Base-by-base conservation (phyloP, 2,888 invertebrate genomes). In the Malthinus seriepunctatus region DNA sequence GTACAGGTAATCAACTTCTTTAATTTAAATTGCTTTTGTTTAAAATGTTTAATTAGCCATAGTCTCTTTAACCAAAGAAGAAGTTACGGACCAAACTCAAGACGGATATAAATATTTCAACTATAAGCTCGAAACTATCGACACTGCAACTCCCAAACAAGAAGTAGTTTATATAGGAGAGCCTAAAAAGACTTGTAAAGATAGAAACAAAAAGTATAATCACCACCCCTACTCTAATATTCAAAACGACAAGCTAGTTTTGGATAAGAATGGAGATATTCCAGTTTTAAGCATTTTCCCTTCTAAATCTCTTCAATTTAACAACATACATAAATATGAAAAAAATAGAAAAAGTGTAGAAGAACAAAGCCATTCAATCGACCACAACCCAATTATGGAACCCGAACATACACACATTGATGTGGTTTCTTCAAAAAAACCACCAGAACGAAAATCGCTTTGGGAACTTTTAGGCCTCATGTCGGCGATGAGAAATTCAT, bases 391-490 rank as follows among this genome's bases (percentile, higher is more conserved):
- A 38, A 42, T n/a, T 11, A 46, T 23, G 15, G 57, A 58, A 15
- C 52, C 52, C 3, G 48, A 52, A 48, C 33, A 56, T 10, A 56
- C 56, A 3, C n/a, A n/a, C n/a, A n/a, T n/a, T n/a, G 42, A 48
- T 2, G 32, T 44, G n/a, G 37, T 39, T 8, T 35, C 32, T n/a
- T 34, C 23, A 15, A 38, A 49, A 45, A 8, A 32, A n/a, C 5
- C 14, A 7, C 14, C 32, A 5, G 12, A 44, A 32, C 56, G 45
- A 8, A 32, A 56, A 5, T 37, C 33, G 1, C 35, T 49, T 15
- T 58, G 58, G 58, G 53, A 58, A 8, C 32, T 53, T 8, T 34
- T 58, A 12, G 58, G 58, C 1, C 23, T 58, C 3, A 58, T 58
- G 53, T 53, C 58, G 4, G 52, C 49, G 3, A 49, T 58, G 11